Base-by-base conservation (phyloP, 2,113 vertebrate species). In the Indicator maculatus region DNA sequence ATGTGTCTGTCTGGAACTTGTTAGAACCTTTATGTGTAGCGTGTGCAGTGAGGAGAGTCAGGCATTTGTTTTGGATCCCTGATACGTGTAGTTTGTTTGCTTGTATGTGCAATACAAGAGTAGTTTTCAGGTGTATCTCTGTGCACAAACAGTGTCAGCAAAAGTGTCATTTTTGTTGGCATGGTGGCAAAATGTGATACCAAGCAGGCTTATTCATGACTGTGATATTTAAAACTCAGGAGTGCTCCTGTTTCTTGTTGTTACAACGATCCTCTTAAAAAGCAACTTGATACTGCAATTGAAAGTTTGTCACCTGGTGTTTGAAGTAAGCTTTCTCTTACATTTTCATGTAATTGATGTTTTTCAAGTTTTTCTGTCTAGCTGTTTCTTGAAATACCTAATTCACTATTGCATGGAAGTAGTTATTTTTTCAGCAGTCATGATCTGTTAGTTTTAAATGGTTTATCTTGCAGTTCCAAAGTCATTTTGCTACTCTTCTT, bases 401-500 rank as follows among this genome's bases (percentile, higher is more conserved):
- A 58, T 75, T 38, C 7, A 7, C 6, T 24, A 18, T 16, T 58
- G 6, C 27, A 5, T 21, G 8, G 21, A 53, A 50, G 4, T 4
- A 8, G 4, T 33, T 73, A 5, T 63, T 21, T 67, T 67, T 67
- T 39, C 33, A 30, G 2, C 16, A 45, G 5, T 38, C 13, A 1
- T 1, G 4, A 28, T 58, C 24, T 26, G 8, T 19, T 17, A 9
- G 55, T 81, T 74, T 63, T 0, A 74, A 53, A 19, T 17, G 5
- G 0, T 64, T 56, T 63, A 3, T 12, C 6, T 65, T 11, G 5
- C 50, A 67, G 31, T 55, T 45, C 59, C 75, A 31, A 86, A 52
- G 8, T 41, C 4, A 1, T 38, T 5, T 52, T 50, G 6, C 33
- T 23, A 19, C 16, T 6, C 6, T 8, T 1, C 20, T 16, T 7